Evolutionary conservation across 1,140 invertebrate genomes (phyloP), one percentile per base, ranked within the genome.

Genomic region (Doryteuthis pealeii): DNA sequence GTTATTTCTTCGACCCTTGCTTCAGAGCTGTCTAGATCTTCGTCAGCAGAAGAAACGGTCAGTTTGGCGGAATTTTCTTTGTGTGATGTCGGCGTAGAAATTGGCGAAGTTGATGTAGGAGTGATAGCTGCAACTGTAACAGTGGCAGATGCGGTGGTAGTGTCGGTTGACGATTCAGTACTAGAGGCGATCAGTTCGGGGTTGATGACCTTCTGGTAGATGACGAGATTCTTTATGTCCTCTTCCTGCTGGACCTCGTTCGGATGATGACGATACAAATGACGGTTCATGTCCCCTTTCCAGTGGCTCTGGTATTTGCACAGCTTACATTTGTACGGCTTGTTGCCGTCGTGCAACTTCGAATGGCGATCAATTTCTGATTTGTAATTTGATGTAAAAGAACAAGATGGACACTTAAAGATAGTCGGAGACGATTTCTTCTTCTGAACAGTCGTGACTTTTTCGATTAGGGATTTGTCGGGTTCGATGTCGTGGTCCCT

Each of bases 231-330:
- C 26, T 72, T 77, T 4, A 78, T 43, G 22, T 76, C 74, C 2
- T 58, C 68, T 15, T 78, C 82, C 35, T 77, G 76, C 0, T 70
- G 70, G 67, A 84, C 79, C 10, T 80, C 70, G 30, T 76, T 77
- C 31, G 80, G 78, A 82, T 89, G 88, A 79, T 89, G 82, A 35
- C 87, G 86, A 72, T 87, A 85, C 65, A 89, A 77, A 72, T 89
- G 89, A 10, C 87, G 79, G 33, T 87, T 83, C 28, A 90, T 85
- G 62, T 89, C 89, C 6, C 87, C 88, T 76, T 89, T 89, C 86
- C 89, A 88, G 72, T 84, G 81, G 0, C 86, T 85, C 45, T 85
- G 82, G 74, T 88, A 88, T 3, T 81, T 74, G 77, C 87, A 88
- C 69, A 84, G 77, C 6, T 78, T 77, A 77, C 87, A 88, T 33